Evolutionary conservation across 2,888 invertebrate species (phyloP), one percentile per base, ranked within the genome.

Genomic region (Orgyia antiqua): DNA sequence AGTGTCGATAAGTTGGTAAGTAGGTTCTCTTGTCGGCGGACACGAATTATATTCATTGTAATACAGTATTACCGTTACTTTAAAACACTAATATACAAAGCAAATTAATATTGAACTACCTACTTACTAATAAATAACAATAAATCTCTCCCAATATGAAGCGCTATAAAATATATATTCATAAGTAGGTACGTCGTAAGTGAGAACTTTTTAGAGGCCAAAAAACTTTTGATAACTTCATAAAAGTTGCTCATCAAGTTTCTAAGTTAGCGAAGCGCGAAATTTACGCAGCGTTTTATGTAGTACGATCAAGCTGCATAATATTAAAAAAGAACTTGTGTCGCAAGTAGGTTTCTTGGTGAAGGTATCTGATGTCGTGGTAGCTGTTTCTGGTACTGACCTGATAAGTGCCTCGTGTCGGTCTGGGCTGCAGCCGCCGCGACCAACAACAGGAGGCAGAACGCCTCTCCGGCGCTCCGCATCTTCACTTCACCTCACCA

Each of bases 401-500:
- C 84, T 84, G 84, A 72, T 75, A 84, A 67, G 53, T 77, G 76
- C 55, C 78, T 74, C 47, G 83, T 77, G 72, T 82, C 82, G 35
- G 68, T 43, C 58, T 78, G 76, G 32, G 79, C 82, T 45, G 74
- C 71, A 36, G 65, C 72, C 41, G 67, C 64, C 19, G 62, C 71
- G 36, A 65, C 67, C 60, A 76, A 50, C 65, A 75, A 52, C 35
- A 71, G 63, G 57, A 79, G 71, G 67, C 79, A 80, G 75, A 73
- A 79, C 77, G 80, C 82, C 77, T 65, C 67, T 61, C 68, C 65
- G 82, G 80, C 84, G 79, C 73, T 67, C 77, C 75, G 72, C 84
- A 84, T 84, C 59, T 65, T 70, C 68, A 67, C 67, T 60, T 66
- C 73, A 72, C 66, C 55, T 51, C 63, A 65, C 68, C 82, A 79